Evolutionary conservation across 2,797 vertebrate species (phyloP).

Genomic region (Pangasius djambal): DNA sequence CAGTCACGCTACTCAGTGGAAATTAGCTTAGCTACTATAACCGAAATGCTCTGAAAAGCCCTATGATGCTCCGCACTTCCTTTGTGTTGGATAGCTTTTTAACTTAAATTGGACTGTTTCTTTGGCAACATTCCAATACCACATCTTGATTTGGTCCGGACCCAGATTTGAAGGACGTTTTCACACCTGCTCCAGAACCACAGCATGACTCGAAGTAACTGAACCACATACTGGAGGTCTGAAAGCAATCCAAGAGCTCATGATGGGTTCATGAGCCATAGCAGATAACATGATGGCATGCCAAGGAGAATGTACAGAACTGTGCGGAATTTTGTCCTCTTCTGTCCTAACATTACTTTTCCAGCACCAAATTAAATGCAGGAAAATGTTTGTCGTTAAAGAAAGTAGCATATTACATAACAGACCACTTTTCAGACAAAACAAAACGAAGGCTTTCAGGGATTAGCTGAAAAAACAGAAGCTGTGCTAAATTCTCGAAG

Average conservation of each 20-base stretch:
- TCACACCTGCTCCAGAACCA: background rate
- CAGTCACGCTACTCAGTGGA: background rate
- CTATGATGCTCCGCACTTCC: background rate
- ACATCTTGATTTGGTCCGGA: background rate
- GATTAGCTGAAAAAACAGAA: background rate
- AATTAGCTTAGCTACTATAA: too few relatives aligned
- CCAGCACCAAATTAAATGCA: background rate
- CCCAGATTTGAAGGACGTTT: background rate
- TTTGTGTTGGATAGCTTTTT: background rate
- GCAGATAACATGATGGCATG: background rate
- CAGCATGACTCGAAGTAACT: background rate
- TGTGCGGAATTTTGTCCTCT: background rate
- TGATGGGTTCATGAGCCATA: background rate
- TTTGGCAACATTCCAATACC: background rate
- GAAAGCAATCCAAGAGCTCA: conserved; percentile 8
- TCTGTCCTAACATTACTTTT: background rate
- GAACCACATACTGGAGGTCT: background rate
- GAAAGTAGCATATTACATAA: background rate
- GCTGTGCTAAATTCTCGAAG: background rate
- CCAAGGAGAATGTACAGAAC: background rate
- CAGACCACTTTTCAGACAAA: background rate
- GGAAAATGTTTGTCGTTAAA: background rate
- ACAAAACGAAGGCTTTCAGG: background rate
- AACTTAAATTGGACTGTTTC: background rate
- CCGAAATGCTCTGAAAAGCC: background rate